Percentiles rank a stretch among this genome's conserved stretches.
These are phyloP conservation scores for Mesorhabditis sp. DNA, from an alignment of 2,888 invertebrate species.

Conservation along the genomic window DNA sequence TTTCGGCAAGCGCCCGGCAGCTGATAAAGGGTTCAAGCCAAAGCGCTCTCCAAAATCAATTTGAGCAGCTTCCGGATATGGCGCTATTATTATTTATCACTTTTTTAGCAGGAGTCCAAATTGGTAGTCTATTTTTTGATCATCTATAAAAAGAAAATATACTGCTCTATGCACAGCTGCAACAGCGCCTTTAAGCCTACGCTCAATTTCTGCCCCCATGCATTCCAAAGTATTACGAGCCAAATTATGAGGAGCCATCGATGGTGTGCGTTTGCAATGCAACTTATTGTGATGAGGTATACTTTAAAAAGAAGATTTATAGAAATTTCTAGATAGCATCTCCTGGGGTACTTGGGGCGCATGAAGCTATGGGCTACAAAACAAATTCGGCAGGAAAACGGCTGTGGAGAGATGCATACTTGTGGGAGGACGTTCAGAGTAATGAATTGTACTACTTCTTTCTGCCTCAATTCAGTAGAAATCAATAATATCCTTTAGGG, in stretches of 20 bases:
- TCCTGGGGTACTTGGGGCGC: neutral
- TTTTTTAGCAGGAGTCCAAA: too few species aligned
- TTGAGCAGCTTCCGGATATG: too few species aligned
- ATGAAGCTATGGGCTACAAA: neutral
- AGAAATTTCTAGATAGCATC: neutral
- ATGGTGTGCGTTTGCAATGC: neutral
- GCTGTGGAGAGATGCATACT: neutral
- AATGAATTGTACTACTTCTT: too few species aligned
- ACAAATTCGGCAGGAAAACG: conserved; percentile 5
- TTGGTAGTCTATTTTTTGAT: too few species aligned
- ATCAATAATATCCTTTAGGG: neutral
- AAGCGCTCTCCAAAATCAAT: too few species aligned
- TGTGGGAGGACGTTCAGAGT: neutral
- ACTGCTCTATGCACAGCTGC: too few species aligned
- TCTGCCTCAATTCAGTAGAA: neutral
- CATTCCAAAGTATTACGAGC: conserved; percentile 1
- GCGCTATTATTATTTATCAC: too few species aligned
- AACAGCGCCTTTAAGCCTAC: neutral
- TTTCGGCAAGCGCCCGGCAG: too few species aligned
- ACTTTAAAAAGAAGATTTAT: neutral
- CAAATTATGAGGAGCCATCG: conserved; percentile 2
- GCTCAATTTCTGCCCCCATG: neutral
- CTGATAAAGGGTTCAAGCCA: too few species aligned
- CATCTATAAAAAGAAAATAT: too few species aligned
- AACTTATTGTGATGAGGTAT: neutral